Evolutionary conservation across 2,113 vertebrate genomes (phyloP), one percentile per base, ranked within the genome.

Genomic region (Agapornis roseicollis): DNA sequence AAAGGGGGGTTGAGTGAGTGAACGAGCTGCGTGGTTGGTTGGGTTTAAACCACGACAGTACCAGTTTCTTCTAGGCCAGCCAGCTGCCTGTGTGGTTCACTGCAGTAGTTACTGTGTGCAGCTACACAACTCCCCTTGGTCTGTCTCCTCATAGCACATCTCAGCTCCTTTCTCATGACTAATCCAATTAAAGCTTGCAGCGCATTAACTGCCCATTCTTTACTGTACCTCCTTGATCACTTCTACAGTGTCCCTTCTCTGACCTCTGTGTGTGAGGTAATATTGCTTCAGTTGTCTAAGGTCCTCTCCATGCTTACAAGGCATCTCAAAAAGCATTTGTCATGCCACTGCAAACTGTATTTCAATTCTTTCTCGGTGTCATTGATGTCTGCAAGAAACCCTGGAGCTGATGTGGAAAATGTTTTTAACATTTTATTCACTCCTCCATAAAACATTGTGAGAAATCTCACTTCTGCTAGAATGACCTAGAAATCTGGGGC

Each of bases 51-150:
- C n/a, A n/a, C n/a, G n/a, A n/a, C n/a, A n/a, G n/a, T 44, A 20
- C 23, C 27, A 33, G 22, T 25, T 76, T 68, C 52, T 53, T 71
- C 11, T 17, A 60, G 33, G 31, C 39, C 50, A 58, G 5, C 29
- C 64, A 37, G 39, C 10, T 77, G 35, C 42, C 70, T 7, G 0
- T 1, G 0, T 14, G 52, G 13, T 42, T 69, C 7, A 11, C 52
- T 80, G 52, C 47, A 27, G 11, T 6, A 11, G 10, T 68, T 8
- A 0, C 17, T 13, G 16, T 7, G n/a, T 64, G 42, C 24, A 63
- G 9, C 44, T 41, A 17, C 65, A 71, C 53, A 69, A 4, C 22
- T 71, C n/a, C 79, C 23, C 49, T 73, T 76, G 39, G 5, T 33
- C 46, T 60, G n/a, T 14, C 53, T 13, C 22, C 7, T 44, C 39